Conservation (phyloP, 2,113 vertebrate genomes). For the Tenebrosternarchus preto region DNA sequence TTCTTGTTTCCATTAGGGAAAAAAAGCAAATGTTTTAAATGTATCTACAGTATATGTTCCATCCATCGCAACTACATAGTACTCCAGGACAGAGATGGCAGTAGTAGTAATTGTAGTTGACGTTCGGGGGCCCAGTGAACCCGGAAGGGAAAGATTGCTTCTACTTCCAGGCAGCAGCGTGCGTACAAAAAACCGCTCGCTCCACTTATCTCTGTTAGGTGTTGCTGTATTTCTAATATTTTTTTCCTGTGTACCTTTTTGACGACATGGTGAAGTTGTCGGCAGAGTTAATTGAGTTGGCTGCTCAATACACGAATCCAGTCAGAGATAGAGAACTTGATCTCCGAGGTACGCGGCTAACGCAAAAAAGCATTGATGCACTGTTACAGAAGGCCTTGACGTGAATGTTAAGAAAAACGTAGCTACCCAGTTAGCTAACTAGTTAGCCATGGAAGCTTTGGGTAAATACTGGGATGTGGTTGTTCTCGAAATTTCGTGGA, state of each 20-base stretch:
- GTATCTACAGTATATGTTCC: no score
- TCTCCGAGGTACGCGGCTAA: conserved; percentile 81
- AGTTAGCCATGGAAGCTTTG: background rate
- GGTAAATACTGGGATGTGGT: no score
- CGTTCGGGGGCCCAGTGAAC: background rate
- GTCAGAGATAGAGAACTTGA: conserved; percentile 91
- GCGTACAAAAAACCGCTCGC: background rate
- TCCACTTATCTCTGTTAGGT: background rate
- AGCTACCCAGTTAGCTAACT: no score
- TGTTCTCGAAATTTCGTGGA: no score
- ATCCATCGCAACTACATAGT: no score
- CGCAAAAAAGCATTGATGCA: no score
- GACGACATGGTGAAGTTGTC: conserved; percentile 88
- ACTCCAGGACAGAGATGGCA: conserved; percentile 16
- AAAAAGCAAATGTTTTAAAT: no score
- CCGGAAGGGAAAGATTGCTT: conserved; percentile 5
- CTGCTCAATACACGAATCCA: conserved; percentile 92
- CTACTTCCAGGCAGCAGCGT: conserved; percentile 47
- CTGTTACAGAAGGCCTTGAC: conserved; percentile 33
- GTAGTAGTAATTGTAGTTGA: background rate
- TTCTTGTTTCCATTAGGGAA: no score
- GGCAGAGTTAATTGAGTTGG: conserved; percentile 92
- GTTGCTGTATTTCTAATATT: background rate
- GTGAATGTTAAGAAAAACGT: background rate
- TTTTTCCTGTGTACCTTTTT: background rate